Base-by-base conservation (phyloP, 1,140 invertebrate genomes). In the Pygmarrhopalites habei region DNA sequence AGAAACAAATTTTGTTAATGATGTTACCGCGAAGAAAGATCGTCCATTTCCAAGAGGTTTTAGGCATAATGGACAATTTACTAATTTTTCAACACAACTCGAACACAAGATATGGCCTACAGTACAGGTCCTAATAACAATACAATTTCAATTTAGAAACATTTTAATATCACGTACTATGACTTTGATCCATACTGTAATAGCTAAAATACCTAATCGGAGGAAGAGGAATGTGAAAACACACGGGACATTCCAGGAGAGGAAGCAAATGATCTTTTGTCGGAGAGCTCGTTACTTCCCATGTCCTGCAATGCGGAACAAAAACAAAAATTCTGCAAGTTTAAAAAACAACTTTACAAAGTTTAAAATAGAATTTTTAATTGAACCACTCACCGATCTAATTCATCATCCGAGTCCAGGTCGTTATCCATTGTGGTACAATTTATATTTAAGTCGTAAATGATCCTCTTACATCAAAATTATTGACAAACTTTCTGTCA, bases 241-340 rank as follows among this genome's bases (percentile, higher is more conserved):
- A 66, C 52, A 66, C 65, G 26, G 65, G 65, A 62, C 65, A 66
- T 35, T 66, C 65, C n/a, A 66, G 39, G 1, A 66, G 28, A 1
- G 43, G 53, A 26, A 62, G 29, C 23, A 66, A 30, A 17, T 66
- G 60, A 19, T 66, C 57, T 49, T 59, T 25, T 0, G 26, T n/a
- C 14, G 65, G 65, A 0, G 60, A 49, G 26, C 44, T 53, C 17
- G 35, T 53, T 10, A 66, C 56, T 35, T 58, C 60, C 2, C 35
- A 29, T n/a, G 19, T 52, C 32, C 64, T 66, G 30, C 4, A 58
- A 61, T 12, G n/a, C n/a, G n/a, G n/a, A n/a, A n/a, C n/a, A n/a
- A n/a, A n/a, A n/a, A n/a, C n/a, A n/a, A n/a, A n/a, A n/a, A n/a
- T n/a, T n/a, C n/a, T n/a, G n/a, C n/a, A n/a, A n/a, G n/a, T n/a